Base-by-base conservation (phyloP, 1,140 invertebrate genomes). In the Eumaeus atala region DNA sequence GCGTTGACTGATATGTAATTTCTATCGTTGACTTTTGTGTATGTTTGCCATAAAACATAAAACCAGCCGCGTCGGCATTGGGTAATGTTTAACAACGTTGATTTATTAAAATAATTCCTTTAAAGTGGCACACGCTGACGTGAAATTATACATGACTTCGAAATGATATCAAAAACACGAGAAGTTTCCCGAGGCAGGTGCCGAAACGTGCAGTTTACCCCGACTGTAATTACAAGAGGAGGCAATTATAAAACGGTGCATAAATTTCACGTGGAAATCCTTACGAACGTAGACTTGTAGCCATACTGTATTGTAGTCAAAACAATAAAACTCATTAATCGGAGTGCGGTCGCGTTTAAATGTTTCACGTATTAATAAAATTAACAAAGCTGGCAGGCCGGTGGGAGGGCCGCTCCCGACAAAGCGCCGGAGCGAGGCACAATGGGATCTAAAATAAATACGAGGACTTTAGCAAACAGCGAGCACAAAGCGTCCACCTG, bases 281-380 rank as follows among this genome's bases (percentile, higher is more conserved):
- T 64, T n/a, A n/a, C 62, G 58, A 28, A 2, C 6, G 21, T 28
- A 28, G 21, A 2, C 21, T 6, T 9, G 35, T n/a, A 37, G 34
- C 34, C 34, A 35, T n/a, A n/a, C n/a, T n/a, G n/a, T n/a, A n/a
- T n/a, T 28, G 21, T 28, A 28, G 21, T 6, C 21, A 28, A 28
- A 84, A 87, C 79, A 87, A 84, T 84, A 83, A 78, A 82, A 84
- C 72, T 87, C 81, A 84, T 84, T 83, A 84, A 84, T 80, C 74
- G n/a, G n/a, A n/a, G n/a, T 74, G 81, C 77, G 81, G 81, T 79
- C 66, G 72, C 69, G 78, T 81, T 82, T 84, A 82, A 87, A 87
- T 84, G 80, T 87, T 87, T 84, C 72, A 87, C 73, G 77, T 82
- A 82, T 84, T 87, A 84, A 87, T 87, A 87, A 87, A 82, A 87